Evolutionary conservation across 1,140 invertebrate genomes (phyloP).

Genomic region (Drosophila novamexicana): DNA sequence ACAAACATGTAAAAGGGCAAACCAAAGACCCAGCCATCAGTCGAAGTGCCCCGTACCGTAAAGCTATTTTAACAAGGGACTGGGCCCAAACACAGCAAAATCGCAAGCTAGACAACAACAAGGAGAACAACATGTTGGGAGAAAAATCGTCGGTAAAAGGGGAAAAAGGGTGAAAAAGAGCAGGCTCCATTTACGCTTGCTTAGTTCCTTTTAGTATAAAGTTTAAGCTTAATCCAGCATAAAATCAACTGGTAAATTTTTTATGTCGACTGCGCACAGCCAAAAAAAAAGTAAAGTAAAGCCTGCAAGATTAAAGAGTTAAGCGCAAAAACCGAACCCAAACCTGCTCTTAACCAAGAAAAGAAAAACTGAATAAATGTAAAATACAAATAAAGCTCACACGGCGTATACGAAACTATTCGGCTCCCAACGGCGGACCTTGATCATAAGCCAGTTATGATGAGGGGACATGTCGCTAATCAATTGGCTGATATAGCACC

Average conservation of each 20-base stretch:
- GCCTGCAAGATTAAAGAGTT: constrained; percentile 73
- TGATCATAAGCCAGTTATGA: constrained; percentile 35
- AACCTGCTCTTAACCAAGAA: constrained; percentile 16
- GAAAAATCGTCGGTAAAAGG: constrained; percentile 16
- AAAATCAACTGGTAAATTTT: constrained; percentile 84
- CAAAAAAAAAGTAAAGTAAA: constrained; percentile 35
- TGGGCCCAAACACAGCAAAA: constrained; percentile 30
- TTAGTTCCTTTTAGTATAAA: constrained; percentile 82
- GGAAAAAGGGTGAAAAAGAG: constrained; percentile 34
- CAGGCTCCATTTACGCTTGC: constrained; percentile 79
- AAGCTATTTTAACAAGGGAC: constrained; percentile 81
- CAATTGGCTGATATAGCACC: constrained; percentile 57
- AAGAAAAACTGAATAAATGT: constrained; percentile 21
- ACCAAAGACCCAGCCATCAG: constrained; percentile 48
- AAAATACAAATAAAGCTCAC: constrained; percentile 40
- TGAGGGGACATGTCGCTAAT: constrained; percentile 35
- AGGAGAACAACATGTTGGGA: constrained; percentile 33
- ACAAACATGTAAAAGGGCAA: constrained; percentile 38
- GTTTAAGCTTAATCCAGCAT: constrained; percentile 83
- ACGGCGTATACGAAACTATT: constrained; percentile 54
- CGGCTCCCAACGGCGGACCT: not conserved
- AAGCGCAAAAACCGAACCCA: constrained; percentile 50
- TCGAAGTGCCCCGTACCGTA: constrained; percentile 51
- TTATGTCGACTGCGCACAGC: constrained; percentile 57
- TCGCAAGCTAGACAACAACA: constrained; percentile 45